Evolutionary conservation across 2,113 vertebrate species (phyloP), one percentile per base, ranked within the genome.

Genomic region (Tympanuchus pallidicinctus): DNA sequence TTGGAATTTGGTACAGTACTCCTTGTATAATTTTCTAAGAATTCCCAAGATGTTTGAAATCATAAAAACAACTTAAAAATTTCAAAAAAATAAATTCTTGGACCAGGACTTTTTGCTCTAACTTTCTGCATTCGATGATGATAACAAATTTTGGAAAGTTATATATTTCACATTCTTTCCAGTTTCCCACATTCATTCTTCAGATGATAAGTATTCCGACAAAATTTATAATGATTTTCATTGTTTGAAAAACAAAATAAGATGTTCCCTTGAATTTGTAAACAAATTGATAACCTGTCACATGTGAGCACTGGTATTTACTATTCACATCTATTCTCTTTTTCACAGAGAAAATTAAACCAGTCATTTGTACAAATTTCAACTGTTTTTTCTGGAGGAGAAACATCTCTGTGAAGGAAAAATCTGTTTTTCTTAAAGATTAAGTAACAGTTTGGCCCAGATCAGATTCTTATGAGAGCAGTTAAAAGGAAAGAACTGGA

Each of bases 1-100:
- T 93, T 99, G 97, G 99, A 99, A 94, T 99, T 99, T 71, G 99
- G 99, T 99, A 94, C 57, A 61, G 80, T 93, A 48, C 5, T 43
- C 5, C 13, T 47, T 80, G 12, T 60, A 27, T 7, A 54, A 78
- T 73, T 92, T 48, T 43, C 54, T 4, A 56, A 57, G n/a, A 32
- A 56, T 54, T 82, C 25, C n/a, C 66, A 66, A 67, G 48, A 11
- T 78, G 20, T 59, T 64, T 47, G 42, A 43, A 56, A 70, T 9
- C 85, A 40, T 7, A 70, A 91, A 78, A 85, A 15, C 5, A 65
- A 25, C 8, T 21, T 36, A 24, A 79, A 65, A 6, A 2, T 8
- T 30, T 66, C 0, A 60, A 48, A 81, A 54, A 54, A 66, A 6
- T 13, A 2, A 3, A 6, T 60, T 82, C 30, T 70, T 50, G 25